Conservation (phyloP, 2,888 invertebrate species). For the Salticus scenicus region DNA sequence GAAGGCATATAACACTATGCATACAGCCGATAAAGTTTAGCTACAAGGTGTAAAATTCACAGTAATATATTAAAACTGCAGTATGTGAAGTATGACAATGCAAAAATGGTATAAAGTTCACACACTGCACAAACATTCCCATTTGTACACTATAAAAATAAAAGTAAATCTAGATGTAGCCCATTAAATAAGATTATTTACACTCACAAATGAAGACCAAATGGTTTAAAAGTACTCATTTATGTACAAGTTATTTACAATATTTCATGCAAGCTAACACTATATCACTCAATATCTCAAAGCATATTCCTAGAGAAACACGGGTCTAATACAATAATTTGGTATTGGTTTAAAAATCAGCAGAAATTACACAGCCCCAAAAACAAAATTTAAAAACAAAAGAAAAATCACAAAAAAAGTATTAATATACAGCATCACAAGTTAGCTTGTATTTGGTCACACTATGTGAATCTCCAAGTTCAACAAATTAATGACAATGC, state of each 20-base stretch:
- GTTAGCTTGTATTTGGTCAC: constrained; percentile 66
- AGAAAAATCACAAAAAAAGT: constrained; percentile 9
- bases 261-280: constrained; percentile 60
- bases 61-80: constrained; percentile 58
- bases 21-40: constrained; percentile 39
- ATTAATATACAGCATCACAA: constrained; percentile 61
- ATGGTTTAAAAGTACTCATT: constrained; percentile 57
- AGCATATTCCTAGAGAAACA: constrained; percentile 16
- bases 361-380: constrained; percentile 24
- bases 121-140: constrained; percentile 44
- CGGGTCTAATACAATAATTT: constrained; percentile 20
- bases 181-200: constrained; percentile 63
- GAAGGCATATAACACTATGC: constrained; percentile 31
- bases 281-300: constrained; percentile 39
- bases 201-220: constrained; percentile 57
- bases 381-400: not conserved
- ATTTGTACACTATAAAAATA: constrained; percentile 70
- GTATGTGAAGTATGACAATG: constrained; percentile 56
- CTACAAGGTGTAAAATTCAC: constrained; percentile 56
- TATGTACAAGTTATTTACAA: constrained; percentile 57
- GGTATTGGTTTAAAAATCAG: constrained; percentile 22
- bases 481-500: constrained; percentile 26
- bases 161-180: constrained; percentile 61
- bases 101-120: constrained; percentile 67
- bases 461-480: constrained; percentile 41